phyloP scores from a whole-genome alignment of 1,140 invertebrate species.

The Meteorus sp. region DNA sequence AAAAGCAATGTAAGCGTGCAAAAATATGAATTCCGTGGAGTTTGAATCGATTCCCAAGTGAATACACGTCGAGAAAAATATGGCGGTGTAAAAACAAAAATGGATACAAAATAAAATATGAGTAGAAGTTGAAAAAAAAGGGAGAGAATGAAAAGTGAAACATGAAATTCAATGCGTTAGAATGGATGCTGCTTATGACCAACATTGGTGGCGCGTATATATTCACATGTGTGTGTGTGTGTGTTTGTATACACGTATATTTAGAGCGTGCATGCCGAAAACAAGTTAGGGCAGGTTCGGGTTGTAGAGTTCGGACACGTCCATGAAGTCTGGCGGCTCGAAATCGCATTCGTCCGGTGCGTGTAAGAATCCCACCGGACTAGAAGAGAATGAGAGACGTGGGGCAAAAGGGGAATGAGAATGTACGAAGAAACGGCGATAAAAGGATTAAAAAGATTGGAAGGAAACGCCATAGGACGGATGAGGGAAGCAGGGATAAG shows the following conservation, averaged over 20 bases:
- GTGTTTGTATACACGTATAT: too few species aligned
- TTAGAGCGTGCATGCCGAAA: slow-evolving; percentile 12
- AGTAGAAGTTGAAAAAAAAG: not conserved
- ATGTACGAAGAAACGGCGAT: slow-evolving; percentile 25
- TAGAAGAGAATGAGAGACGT: slow-evolving; percentile 29
- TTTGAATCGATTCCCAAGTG: not conserved
- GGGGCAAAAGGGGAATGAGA: slow-evolving; percentile 28
- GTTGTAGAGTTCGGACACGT: slow-evolving; percentile 32
- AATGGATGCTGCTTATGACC: too few species aligned
- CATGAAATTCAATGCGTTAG: not conserved
- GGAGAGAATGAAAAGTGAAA: not conserved
- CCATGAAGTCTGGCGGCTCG: slow-evolving; percentile 23
- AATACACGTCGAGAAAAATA: not conserved
- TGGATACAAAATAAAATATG: not conserved
- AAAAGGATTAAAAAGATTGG: slow-evolving; percentile 23
- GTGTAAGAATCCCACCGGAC: slow-evolving; percentile 32
- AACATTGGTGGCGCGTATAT: not conserved
- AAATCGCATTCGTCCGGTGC: slow-evolving; percentile 27
- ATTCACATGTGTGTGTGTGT: too few species aligned
- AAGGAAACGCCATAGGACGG: slow-evolving; percentile 16
- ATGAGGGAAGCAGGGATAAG: slow-evolving; percentile 4
- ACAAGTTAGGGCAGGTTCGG: slow-evolving; percentile 25
- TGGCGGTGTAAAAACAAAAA: not conserved
- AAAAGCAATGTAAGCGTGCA: not conserved
- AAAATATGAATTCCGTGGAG: too few species aligned